Evolutionary conservation across 1,140 invertebrate genomes (phyloP), one percentile per base, ranked within the genome.

Genomic region (Drosophila auraria): DNA sequence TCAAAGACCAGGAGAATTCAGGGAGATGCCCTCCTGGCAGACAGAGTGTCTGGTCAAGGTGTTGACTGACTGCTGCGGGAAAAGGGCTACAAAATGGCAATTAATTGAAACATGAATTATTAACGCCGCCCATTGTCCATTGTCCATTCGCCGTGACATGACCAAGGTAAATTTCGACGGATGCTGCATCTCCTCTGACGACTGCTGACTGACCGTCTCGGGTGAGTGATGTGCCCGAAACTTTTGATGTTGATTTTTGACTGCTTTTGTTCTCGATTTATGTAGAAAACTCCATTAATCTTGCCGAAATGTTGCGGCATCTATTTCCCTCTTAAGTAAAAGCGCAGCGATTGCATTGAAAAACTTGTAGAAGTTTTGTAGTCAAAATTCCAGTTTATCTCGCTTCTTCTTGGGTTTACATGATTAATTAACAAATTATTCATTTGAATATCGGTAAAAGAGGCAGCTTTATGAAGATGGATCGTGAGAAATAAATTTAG

Each of bases 71-170:
- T 45, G 50, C 49, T 51, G 61, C 27, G 54, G 75, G 56, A 53
- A 70, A 78, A 65, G 77, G 84, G 81, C 70, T 81, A 81, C 87
- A 91, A 91, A 91, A 91, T 91, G 87, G 87, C 87, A 91, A 91
- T 91, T 91, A 91, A 91, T 91, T 91, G 87, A 91, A 91, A 91
- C 87, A 91, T 91, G 87, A 91, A 91, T 91, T 91, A 91, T 91
- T 91, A 91, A 91, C 78, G 78, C 83, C 80, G 83, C 80, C 84
- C 83, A 83, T 78, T 83, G 80, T 87, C 72, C 78, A 83, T 83
- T 87, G 79, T 74, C 81, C 78, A 62, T 75, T 84, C 50, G 62
- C 74, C 76, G 60, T 72, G 79, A 83, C 80, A 89, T 89, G 81
- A 89, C 86, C 84, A 87, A 73, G 84, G 84, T 87, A 84, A 81